Percentiles rank a stretch among this genome's conserved stretches.
phyloP scores from a whole-genome alignment of 2,888 invertebrate species.

The Atethmia centrago region DNA sequence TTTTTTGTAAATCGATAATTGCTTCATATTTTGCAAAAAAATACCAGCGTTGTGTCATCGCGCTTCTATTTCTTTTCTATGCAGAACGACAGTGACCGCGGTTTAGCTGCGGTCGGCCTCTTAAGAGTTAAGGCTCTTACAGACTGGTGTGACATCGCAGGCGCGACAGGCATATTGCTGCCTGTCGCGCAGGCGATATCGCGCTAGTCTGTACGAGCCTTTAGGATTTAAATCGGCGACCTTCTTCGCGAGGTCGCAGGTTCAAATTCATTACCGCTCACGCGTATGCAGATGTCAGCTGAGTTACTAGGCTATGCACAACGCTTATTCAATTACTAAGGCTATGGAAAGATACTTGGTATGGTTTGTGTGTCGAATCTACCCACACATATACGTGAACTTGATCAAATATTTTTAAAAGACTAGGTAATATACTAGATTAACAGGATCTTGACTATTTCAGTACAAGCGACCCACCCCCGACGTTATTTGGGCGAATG shows the following conservation, averaged over 20 bases:
- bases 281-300: slow-evolving; percentile 47
- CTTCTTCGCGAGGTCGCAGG: slow-evolving; percentile 62
- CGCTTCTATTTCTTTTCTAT: no score
- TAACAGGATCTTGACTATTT: not conserved
- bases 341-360: slow-evolving; percentile 15
- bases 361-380: slow-evolving; percentile 11
- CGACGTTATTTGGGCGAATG: no score
- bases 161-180: no score
- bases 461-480: not conserved
- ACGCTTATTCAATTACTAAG: slow-evolving; percentile 52
- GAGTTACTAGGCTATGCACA: slow-evolving; percentile 41
- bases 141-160: no score
- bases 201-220: no score
- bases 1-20: no score
- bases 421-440: not conserved
- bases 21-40: no score
- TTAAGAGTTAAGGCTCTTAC: no score
- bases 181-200: no score
- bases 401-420: not conserved
- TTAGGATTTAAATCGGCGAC: slow-evolving; percentile 50
- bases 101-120: no score
- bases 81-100: no score
- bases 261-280: slow-evolving; percentile 64
- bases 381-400: slow-evolving; percentile 35
- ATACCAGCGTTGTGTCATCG: no score